A percentile compares a stretch with the other conserved stretches of the same genome.
These are phyloP conservation scores for Camponotus fellah DNA, from an alignment of 2,888 invertebrate genomes.

Conservation along the genomic window DNA sequence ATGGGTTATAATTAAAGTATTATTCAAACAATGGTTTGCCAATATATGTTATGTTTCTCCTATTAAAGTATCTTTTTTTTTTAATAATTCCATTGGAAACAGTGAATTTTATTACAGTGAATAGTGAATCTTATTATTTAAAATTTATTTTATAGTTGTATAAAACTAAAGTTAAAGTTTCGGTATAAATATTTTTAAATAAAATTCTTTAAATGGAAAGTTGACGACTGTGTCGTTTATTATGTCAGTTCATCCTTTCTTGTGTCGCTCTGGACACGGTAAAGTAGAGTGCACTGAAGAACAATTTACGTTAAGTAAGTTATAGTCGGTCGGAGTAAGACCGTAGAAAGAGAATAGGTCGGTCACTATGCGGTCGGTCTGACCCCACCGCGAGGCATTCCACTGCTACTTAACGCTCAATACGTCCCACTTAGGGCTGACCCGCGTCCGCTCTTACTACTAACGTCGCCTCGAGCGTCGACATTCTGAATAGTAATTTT, in stretches of 20 bases:
- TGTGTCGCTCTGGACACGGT: slow-evolving; percentile 5
- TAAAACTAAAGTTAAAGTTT: not conserved
- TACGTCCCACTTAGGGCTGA: slow-evolving; percentile 81
- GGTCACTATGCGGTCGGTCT: slow-evolving; percentile 60
- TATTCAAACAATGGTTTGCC: not conserved
- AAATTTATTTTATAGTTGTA: not conserved
- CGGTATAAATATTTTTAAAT: not conserved
- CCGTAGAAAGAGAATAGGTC: slow-evolving; percentile 52
- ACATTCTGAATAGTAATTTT: slow-evolving; percentile 61
- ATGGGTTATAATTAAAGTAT: not conserved
- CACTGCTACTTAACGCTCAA: slow-evolving; percentile 79
- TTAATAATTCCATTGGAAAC: not conserved
- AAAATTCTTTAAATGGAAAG: not conserved
- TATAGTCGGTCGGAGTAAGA: slow-evolving; percentile 63
- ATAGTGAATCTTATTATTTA: too few relatives aligned
- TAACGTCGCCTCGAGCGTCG: slow-evolving; percentile 27
- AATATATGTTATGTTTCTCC: not conserved
- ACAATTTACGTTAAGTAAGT: slow-evolving; percentile 78
- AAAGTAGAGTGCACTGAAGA: slow-evolving; percentile 67
- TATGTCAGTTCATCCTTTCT: slow-evolving; percentile 22
- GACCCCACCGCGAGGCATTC: slow-evolving; percentile 74
- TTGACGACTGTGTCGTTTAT: slow-evolving; percentile 20
- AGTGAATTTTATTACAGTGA: not conserved
- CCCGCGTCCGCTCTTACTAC: slow-evolving; percentile 63
- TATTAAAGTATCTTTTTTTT: not conserved